Percentiles rank a stretch among this genome's conserved stretches.
phyloP scores from a whole-genome alignment of 2,797 vertebrate genomes.

The Spea hammondii region DNA sequence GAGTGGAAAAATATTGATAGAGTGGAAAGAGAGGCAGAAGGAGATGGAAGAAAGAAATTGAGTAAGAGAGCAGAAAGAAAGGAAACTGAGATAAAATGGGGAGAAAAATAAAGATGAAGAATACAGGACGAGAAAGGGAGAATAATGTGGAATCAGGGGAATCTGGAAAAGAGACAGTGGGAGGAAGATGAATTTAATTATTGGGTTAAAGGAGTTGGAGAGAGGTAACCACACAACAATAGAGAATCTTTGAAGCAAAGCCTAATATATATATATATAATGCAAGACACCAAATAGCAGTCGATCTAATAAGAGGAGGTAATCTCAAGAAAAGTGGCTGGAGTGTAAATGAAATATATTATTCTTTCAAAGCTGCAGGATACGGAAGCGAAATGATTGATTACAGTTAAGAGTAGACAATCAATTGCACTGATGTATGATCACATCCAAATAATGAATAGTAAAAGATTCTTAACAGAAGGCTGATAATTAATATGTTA shows the following conservation, averaged over 20 bases:
- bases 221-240: neutral
- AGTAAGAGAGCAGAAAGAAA: slow-evolving; percentile 4
- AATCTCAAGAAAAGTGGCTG: slow-evolving; percentile 19
- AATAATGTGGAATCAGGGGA: too few species aligned
- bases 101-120: neutral
- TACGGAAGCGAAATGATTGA: slow-evolving; percentile 46
- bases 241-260: neutral
- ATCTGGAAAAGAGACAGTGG: too few species aligned
- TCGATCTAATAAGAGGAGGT: slow-evolving; percentile 14
- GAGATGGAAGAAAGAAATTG: slow-evolving; percentile 6
- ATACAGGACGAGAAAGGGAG: neutral
- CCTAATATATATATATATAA: neutral
- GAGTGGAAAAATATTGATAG: neutral
- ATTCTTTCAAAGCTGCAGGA: slow-evolving; percentile 44
- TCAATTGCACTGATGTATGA: slow-evolving; percentile 51
- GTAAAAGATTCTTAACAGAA: slow-evolving; percentile 29
- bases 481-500: slow-evolving; percentile 46
- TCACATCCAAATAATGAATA: slow-evolving; percentile 43
- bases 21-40: slow-evolving; percentile 3
- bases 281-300: slow-evolving; percentile 4
- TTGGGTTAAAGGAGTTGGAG: too few species aligned
- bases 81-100: neutral
- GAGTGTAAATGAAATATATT: slow-evolving; percentile 39
- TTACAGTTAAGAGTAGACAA: slow-evolving; percentile 42
- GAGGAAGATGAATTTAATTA: too few species aligned